Conservation (phyloP, 2,888 invertebrate species). For the Drosophila histrio region DNA sequence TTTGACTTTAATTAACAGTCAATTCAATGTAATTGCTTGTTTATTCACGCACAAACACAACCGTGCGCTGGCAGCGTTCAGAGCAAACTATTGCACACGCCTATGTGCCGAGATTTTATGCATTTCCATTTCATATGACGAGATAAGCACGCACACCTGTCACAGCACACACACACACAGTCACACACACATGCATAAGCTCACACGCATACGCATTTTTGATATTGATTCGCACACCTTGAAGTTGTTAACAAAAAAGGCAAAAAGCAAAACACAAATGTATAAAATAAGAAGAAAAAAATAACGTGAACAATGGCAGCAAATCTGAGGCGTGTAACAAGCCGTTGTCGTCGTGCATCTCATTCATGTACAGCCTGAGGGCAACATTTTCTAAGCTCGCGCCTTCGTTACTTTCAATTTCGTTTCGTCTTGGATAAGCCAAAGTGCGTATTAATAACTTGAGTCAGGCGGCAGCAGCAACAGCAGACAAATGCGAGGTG, state of each 20-base stretch:
- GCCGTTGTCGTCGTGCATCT: conserved; percentile 48
- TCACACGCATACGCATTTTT: conserved; percentile 42
- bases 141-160: conserved; percentile 76
- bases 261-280: conserved; percentile 49
- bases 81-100: conserved; percentile 57
- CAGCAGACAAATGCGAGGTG: conserved; percentile 59
- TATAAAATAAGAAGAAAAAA: conserved; percentile 14
- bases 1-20: conserved; percentile 7
- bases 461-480: conserved; percentile 9
- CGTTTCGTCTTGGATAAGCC: conserved; percentile 26
- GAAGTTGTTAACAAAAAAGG: conserved; percentile 72
- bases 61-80: conserved; percentile 59
- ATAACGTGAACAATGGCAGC: conserved; percentile 56
- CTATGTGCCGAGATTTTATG: conserved; percentile 65
- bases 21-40: conserved; percentile 9
- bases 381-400: conserved; percentile 38
- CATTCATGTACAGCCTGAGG: conserved; percentile 61
- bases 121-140: conserved; percentile 75
- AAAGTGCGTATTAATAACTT: conserved; percentile 32
- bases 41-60: conserved; percentile 52
- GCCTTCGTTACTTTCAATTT: conserved; percentile 57
- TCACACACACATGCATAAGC: conserved; percentile 9
- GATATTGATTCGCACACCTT: conserved; percentile 66
- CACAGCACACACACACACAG: conserved; percentile 36
- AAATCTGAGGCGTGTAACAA: conserved; percentile 51